A percentile compares a stretch with the other conserved stretches of the same genome.
Evolutionary conservation across 2,113 vertebrate species (phyloP).

Genomic region (Ovis aries): ARS-UI_Ramb_v3.0 NC_056056.1:9735001-9735500

Average conservation of each 20-base stretch:
- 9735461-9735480: background rate
- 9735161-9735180: background rate
- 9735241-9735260: background rate
- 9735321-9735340: background rate
- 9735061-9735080: background rate
- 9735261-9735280: background rate
- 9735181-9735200: background rate
- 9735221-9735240: background rate
- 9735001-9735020: background rate
- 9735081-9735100: background rate
- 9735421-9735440: background rate
- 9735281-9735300: background rate
- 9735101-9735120: background rate
- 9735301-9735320: background rate
- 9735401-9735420: accelerated
- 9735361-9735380: background rate
- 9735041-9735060: background rate
- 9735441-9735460: background rate
- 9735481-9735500: accelerated
- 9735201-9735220: background rate
- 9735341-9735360: background rate
- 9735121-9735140: background rate
- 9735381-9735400: background rate
- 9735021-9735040: background rate
- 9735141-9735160: background rate